A percentile compares a stretch with the other conserved stretches of the same genome.
Evolutionary conservation across 2,797 vertebrate genomes (phyloP).

Genomic region (Crax fasciolata): DNA sequence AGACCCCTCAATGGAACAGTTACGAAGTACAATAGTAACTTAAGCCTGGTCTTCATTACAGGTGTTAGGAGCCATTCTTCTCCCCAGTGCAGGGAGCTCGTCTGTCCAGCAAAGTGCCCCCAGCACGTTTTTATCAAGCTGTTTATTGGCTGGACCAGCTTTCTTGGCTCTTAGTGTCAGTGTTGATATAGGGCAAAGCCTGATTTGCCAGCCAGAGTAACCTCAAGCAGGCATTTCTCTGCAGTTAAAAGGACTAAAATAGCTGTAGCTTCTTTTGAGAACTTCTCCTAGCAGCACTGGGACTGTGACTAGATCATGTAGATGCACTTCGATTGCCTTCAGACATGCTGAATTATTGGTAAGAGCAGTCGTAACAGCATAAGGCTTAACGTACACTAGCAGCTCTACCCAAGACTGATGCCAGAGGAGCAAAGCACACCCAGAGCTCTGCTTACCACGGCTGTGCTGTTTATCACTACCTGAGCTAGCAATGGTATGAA

Average conservation of each 20-base stretch:
- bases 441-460: background rate
- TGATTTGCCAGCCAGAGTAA: background rate
- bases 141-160: background rate
- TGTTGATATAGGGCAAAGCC: background rate
- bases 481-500: background rate
- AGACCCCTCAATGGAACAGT: background rate
- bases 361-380: background rate
- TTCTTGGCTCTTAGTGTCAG: background rate
- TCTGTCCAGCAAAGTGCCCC: background rate
- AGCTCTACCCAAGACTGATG: background rate
- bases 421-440: fast-evolving
- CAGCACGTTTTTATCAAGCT: background rate
- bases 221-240: background rate
- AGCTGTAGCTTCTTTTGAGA: background rate
- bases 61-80: background rate
- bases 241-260: background rate
- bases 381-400: background rate
- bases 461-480: background rate
- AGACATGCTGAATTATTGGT: background rate
- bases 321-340: background rate
- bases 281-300: background rate
- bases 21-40: background rate
- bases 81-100: background rate
- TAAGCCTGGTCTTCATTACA: background rate
- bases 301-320: background rate